Percentiles rank a stretch among this genome's conserved stretches.
Conservation (phyloP, 2,113 vertebrate genomes). For the Columba janthina region DNA sequence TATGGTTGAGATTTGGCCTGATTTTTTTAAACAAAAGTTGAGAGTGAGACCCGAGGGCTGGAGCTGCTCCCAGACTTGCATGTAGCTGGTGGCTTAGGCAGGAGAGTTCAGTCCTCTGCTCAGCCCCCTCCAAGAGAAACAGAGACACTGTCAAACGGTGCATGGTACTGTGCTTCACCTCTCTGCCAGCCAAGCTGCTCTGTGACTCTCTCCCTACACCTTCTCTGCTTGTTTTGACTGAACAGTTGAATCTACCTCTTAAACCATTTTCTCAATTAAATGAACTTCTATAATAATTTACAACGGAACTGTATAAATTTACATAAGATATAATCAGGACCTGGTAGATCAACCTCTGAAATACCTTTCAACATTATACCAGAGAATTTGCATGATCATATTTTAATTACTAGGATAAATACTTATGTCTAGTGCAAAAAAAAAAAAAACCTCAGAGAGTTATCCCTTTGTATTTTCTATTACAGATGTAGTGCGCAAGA, state of each 20-base stretch:
- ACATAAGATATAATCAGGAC: not conserved
- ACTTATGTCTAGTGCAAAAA: not conserved
- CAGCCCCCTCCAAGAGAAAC: not conserved
- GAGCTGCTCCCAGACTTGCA: not conserved
- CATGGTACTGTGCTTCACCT: accelerated
- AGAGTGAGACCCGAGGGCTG: not conserved
- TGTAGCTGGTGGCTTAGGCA: not conserved
- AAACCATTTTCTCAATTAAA: not conserved
- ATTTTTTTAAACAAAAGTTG: not conserved
- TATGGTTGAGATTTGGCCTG: not conserved
- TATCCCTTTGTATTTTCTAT: not conserved
- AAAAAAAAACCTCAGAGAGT: not conserved
- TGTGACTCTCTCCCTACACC: not conserved
- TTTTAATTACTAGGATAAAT: not conserved
- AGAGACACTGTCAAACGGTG: accelerated
- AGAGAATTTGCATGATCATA: not conserved
- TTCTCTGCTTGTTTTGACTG: not conserved
- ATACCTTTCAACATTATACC: not conserved
- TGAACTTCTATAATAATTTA: not conserved
- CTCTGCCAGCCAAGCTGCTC: not conserved
- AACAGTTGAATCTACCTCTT: not conserved
- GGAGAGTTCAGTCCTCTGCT: not conserved
- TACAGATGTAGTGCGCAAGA: not conserved
- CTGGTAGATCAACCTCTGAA: not conserved
- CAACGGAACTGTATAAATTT: not conserved